These are phyloP conservation scores for Nicator chloris DNA, from an alignment of 2,113 vertebrate species.

Conservation along the genomic window DNA sequence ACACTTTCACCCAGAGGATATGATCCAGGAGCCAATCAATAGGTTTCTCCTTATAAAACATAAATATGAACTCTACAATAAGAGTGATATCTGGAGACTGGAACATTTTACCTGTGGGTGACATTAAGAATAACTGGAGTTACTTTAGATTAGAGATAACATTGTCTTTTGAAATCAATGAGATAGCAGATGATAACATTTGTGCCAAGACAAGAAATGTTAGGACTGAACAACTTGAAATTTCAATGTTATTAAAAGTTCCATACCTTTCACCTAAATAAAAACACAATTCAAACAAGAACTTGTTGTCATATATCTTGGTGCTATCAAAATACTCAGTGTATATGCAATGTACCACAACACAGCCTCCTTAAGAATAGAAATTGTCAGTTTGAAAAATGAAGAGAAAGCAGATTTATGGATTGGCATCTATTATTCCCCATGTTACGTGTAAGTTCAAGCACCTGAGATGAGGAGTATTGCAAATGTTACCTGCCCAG, in stretches of 20 bases:
- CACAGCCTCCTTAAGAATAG: not conserved
- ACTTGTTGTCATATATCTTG: not conserved
- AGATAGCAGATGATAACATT: not conserved
- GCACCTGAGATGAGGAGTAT: not conserved
- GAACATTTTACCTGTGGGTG: conserved; percentile 94
- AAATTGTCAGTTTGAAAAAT: not conserved
- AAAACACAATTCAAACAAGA: not conserved
- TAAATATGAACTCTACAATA: conserved; percentile 98
- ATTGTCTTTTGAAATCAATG: not conserved
- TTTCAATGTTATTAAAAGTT: not conserved
- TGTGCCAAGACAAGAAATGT: not conserved
- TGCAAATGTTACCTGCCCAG: not conserved
- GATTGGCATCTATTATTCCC: not conserved
- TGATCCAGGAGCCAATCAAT: conserved; percentile 98
- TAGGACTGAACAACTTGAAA: not conserved
- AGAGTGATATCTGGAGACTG: conserved; percentile 95
- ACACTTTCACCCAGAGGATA: conserved; percentile 99
- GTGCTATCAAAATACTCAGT: not conserved
- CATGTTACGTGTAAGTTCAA: not conserved
- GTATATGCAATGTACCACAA: not conserved
- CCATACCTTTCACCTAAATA: not conserved
- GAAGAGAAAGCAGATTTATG: not conserved
- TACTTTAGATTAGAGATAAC: not conserved
- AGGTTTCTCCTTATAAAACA: conserved; percentile 99
- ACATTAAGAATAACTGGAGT: conserved; percentile 26